Base-by-base conservation (phyloP, 2,797 vertebrate species). In the Oophaga sylvatica region DNA sequence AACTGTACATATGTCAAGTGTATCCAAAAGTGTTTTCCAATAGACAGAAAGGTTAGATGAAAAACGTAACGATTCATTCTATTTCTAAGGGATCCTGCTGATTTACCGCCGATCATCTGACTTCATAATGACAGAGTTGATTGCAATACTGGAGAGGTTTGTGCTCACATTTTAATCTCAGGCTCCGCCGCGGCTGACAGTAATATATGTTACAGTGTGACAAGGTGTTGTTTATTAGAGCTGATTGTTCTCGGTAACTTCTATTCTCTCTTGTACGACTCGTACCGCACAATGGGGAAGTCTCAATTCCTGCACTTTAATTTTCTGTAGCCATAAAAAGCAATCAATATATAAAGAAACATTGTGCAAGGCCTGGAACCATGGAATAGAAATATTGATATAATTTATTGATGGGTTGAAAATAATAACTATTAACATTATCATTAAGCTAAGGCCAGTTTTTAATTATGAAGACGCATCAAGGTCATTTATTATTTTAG, bases 21-120 rank as follows among this genome's bases (percentile, higher is more conserved):
- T 88, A 79, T 84, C 87, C 17, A 84, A 84, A 84, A 88, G 81
- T 87, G 87, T 83, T 87, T 87, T 87, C 87, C 87, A 83, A 87
- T 83, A 87, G 87, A 83, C 62, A 83, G 81, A 87, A 87, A 83
- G 87, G 80, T 87, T 87, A 83, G 81, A 84, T 88, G 87, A 88
- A 84, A 88, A 78, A 62, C 81, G 80, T 65, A 88, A 86, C 70
- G 87, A 88, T 79, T 88, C 81, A 62, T 88, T 84, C 84, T 80
- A 73, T 84, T 88, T 84, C 81, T 20, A 31, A 84, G 87, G 87
- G 87, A 84, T 68, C 81, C 13, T 45, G 87, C 76, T 88, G 87
- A 70, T 83, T 83, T 87, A 63, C 59, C 79, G 81, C 31, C 41
- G 73, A 78, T 88, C 67, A 84, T 87, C 80, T 83, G 86, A 83